Base-by-base conservation (phyloP, 2,113 vertebrate genomes). In the Larimichthys polyactis region DNA sequence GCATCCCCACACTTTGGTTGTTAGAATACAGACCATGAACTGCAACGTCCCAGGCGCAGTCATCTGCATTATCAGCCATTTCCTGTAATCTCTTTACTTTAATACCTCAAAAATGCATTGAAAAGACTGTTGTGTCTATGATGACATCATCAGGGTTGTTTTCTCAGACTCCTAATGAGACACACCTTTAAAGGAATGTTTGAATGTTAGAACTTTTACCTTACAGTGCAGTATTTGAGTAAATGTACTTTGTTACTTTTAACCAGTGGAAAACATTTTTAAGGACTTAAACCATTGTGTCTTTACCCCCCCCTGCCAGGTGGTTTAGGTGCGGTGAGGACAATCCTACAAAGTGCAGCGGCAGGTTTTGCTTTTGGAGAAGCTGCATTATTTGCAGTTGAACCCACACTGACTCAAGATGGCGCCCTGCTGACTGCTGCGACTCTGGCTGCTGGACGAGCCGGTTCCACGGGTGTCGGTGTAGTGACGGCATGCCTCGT, bases 361-460 rank as follows among this genome's bases (percentile, higher is more conserved):
- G 85, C 91, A 1, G 92, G 82, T 7, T 92, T 93, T 71, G 88
- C 83, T 17, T 89, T 92, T 20, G 92, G 85, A 68, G 87, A 89
- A 71, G 71, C 84, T 43, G 84, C 66, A 0, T 71, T 83, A n/a
- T 83, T 87, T 59, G 87, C 91, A 12, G 49, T 89, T 2, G 54
- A 85, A 20, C 85, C 86, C 32, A 1, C 66, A 0, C 36, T 92
- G 65, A 78, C 40, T 17, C 20, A 70, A 54, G 89, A 91, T 36
- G 86, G 17, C 22, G 10, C 64, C 48, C 82, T 92, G 67, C 83
- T 89, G 59, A 52, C 44, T 0, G 62, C 72, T 14, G 89, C 84
- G 0, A 75, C 40, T 46, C 64, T 62, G 11, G 83, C 70, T 9
- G 79, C 90, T 2, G 58, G 55, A n/a, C 75, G 69, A n/a, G 46